Conservation (phyloP, 30 jellyfish, hydroid and myxozoan genomes). For the Chrysaora quinquecirrha region DNA sequence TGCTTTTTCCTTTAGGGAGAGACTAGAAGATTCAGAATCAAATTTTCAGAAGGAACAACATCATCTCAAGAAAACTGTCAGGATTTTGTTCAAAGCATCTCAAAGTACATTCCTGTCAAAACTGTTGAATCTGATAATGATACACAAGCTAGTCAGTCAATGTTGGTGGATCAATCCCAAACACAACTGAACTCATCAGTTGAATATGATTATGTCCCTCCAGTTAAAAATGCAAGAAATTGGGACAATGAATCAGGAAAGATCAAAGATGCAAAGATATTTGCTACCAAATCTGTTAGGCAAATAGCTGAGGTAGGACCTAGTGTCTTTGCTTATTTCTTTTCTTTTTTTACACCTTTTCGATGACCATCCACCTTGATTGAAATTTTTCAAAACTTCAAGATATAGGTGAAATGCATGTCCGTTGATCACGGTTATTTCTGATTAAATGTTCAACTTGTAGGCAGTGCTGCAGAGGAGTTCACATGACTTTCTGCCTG, state of each 20-base stretch:
- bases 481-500: conserved; percentile 28
- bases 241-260: neutral
- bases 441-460: neutral
- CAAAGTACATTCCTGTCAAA: conserved; percentile 20
- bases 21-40: conserved; percentile 44
- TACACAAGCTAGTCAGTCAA: conserved; percentile 34
- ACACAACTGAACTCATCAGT: conserved; percentile 42
- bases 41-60: conserved; percentile 14
- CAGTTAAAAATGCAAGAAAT: conserved; percentile 4
- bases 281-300: conserved; percentile 31
- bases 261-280: conserved; percentile 35
- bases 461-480: conserved; percentile 33
- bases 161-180: conserved; percentile 26
- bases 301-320: conserved; percentile 42
- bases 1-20: conserved; percentile 23
- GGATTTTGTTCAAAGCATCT: conserved; percentile 11
- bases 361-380: neutral
- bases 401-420: no score
- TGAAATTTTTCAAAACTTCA: no score
- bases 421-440: no score
- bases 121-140: neutral
- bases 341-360: neutral
- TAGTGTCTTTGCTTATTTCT: neutral
- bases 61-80: conserved; percentile 28
- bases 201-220: conserved; percentile 35